These are phyloP conservation scores for Calephelis virginiensis DNA, from an alignment of 1,140 invertebrate genomes.

Conservation along the genomic window DNA sequence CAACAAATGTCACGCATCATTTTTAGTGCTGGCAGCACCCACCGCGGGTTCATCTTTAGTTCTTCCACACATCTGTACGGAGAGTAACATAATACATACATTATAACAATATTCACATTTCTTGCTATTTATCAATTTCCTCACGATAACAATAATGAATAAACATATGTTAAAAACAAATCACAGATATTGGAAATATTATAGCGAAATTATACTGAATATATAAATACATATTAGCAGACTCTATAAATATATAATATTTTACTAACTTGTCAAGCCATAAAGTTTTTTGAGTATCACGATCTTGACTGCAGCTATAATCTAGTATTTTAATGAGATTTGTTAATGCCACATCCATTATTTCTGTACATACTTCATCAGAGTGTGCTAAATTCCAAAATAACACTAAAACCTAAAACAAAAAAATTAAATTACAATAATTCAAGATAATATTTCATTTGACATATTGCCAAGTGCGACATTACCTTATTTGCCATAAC, in stretches of 20 bases:
- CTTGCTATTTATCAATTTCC: background rate
- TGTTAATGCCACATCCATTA: conserved; percentile 96
- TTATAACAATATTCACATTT: background rate
- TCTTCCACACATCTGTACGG: conserved; percentile 90
- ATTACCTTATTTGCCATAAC: conserved; percentile 97
- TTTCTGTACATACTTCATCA: conserved; percentile 97
- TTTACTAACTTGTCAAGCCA: conserved; percentile 90
- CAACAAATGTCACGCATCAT: conserved; percentile 97
- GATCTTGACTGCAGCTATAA: conserved; percentile 97
- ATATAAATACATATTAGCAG: no score
- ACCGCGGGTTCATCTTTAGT: conserved; percentile 91
- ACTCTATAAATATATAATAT: background rate
- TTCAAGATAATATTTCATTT: background rate
- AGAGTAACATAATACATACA: background rate
- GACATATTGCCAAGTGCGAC: background rate
- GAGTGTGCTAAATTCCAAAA: conserved; percentile 98
- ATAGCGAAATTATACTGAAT: no score
- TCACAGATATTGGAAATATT: no score
- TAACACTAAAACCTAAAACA: conserved; percentile 90
- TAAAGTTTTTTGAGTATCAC: conserved; percentile 96
- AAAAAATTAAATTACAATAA: conserved; percentile 14
- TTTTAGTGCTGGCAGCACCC: conserved; percentile 96
- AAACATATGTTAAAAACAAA: no score
- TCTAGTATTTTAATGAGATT: conserved; percentile 99
- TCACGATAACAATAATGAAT: no score